Evolutionary conservation across 2,113 vertebrate genomes (phyloP), one percentile per base, ranked within the genome.

Genomic region (Chaetodon auriga): DNA sequence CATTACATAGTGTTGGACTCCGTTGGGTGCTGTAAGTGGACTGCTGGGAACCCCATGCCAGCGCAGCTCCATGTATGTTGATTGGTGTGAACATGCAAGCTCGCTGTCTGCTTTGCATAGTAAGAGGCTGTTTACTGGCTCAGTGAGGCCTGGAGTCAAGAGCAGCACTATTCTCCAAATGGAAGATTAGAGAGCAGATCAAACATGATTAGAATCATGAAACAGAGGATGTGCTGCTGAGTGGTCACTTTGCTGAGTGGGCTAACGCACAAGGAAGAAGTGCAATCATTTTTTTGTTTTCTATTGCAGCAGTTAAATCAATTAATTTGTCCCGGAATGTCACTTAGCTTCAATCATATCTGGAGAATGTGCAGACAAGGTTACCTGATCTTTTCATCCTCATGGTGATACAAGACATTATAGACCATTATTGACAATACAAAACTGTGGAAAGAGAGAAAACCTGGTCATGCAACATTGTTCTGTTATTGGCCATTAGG

Each of bases 111-210:
- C 78, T 91, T 79, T 91, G 91, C 92, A 95, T 92, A 75, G 81
- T 78, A 85, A 92, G 87, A 88, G 86, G 45, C 81, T 92, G 85
- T 95, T 92, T 94, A 92, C 84, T 72, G 60, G 82, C 76, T 79
- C 77, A 82, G 54, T 46, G 84, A 71, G 79, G 80, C 73, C 78
- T 10, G 19, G 74, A 81, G 90, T 91, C 78, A 71, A 90, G 81
- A 80, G 57, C 81, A 75, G 68, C 70, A 61, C 85, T 75, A 53
- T 92, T 76, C 62, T 78, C 72, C 79, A 83, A 92, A 87, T 78
- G 70, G 81, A 88, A 89, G 88, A 94, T 93, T 93, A 95, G 87
- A 88, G 80, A 81, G 76, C 81, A 89, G 91, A 93, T 93, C 83
- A 90, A 85, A 88, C 87, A 66, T 74, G 72, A 91, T 91, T 93